Evolutionary conservation across 2,797 vertebrate genomes (phyloP).

Genomic region (Cyclura pinguis): DNA sequence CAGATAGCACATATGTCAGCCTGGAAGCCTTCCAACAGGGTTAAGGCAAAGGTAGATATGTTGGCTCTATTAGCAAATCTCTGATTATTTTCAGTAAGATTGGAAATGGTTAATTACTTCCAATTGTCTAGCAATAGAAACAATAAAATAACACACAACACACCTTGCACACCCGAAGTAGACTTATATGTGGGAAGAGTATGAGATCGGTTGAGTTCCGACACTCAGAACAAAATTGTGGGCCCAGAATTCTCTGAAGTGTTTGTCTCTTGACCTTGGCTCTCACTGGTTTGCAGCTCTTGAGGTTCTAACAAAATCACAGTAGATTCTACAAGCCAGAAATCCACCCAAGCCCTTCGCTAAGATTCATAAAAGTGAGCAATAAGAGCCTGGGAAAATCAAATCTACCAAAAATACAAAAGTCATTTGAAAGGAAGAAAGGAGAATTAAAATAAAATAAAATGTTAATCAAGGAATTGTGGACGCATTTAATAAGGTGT

Average conservation of each 20-base stretch:
- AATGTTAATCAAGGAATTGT: slow-evolving; percentile 24
- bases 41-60: neutral
- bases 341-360: neutral
- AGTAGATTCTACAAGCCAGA: neutral
- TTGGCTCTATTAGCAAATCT: neutral
- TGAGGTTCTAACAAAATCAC: neutral
- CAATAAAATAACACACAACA: neutral
- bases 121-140: neutral
- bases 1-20: neutral
- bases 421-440: neutral
- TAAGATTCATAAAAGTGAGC: neutral
- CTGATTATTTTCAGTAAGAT: neutral
- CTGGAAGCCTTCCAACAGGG: neutral
- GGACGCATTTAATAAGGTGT: slow-evolving; percentile 26
- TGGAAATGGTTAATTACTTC: neutral
- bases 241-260: neutral
- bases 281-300: neutral
- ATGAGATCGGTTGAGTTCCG: neutral
- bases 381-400: neutral
- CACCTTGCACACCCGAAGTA: neutral
- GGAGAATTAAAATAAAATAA: neutral
- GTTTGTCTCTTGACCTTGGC: neutral
- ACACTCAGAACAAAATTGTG: neutral
- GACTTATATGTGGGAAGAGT: neutral
- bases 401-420: neutral